Base-by-base conservation (phyloP, 1,140 invertebrate genomes). In the Bombus vancouverensis region DNA sequence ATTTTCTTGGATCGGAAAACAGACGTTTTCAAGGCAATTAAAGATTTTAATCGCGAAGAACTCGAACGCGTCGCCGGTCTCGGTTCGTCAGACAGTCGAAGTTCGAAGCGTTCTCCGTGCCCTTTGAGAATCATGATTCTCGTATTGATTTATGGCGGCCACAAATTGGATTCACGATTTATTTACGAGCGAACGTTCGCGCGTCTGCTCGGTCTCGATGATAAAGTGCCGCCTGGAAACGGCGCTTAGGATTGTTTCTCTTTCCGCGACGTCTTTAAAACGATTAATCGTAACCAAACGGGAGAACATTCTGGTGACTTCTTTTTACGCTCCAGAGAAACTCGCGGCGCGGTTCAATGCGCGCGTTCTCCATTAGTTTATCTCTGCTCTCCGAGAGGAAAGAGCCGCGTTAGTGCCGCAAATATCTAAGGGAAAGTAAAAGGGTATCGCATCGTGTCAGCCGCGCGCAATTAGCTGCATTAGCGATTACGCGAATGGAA, bases 131-230 rank as follows among this genome's bases (percentile, higher is more conserved):
- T 86, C 81, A 42, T 72, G 85, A 86, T 86, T 86, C 85, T 28
- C 73, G 73, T 86, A 86, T 86, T 86, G 85, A 86, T 86, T 86
- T 86, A 86, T 72, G 85, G 65, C 70, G 81, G 80, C 73, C 65
- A 75, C 85, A 86, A 86, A 86, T 86, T 86, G 85, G 85, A 86
- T 86, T 77, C 85, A 77, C 85, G 85, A 86, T 86, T 86, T 86
- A 86, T 86, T 86, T 86, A 86, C 81, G 85, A 71, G 57, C 81
- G 44, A 72, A 47, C 81, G 73, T 76, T 83, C 66, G 65, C 85
- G 62, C 85, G 70, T 34, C 39, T 44, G 57, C 13, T 53, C 28
- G 76, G 39, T 12, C 34, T 42, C 44, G 78, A 68, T 83, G 85
- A 86, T 76, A 74, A 86, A 86, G 72, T 83, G 73, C 73, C 65